Evolutionary conservation across 1,140 invertebrate species (phyloP).

Genomic region (Anagrus nilaparvatae): DNA sequence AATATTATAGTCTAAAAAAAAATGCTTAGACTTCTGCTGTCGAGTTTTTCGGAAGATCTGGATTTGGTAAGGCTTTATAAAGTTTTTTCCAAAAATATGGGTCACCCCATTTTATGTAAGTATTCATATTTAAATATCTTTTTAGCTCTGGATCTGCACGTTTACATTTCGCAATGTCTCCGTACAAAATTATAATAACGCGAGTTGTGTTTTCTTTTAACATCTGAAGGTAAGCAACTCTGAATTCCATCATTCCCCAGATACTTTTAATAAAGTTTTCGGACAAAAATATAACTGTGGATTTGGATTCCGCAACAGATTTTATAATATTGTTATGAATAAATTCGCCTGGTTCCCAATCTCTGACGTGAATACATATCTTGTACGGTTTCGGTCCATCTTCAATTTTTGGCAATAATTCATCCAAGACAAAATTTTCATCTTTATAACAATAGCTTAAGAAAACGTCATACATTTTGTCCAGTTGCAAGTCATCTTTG

Average conservation of each 20-base stretch:
- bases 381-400: constrained; percentile 47
- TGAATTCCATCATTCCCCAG: constrained; percentile 82
- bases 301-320: constrained; percentile 65
- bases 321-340: no score
- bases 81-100: constrained; percentile 81
- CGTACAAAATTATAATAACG: constrained; percentile 69
- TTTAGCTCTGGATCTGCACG: constrained; percentile 64
- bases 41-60: no score
- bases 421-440: constrained; percentile 57
- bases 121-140: constrained; percentile 74
- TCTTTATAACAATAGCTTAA: constrained; percentile 79
- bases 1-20: no score
- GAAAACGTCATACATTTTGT: constrained; percentile 78
- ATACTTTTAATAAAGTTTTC: constrained; percentile 69
- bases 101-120: constrained; percentile 76
- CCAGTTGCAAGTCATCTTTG: no score
- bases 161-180: constrained; percentile 55
- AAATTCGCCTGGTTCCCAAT: constrained; percentile 67
- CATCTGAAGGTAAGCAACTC: constrained; percentile 64
- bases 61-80: constrained; percentile 58
- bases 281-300: constrained; percentile 76
- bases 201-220: constrained; percentile 59
- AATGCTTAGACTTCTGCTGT: no score
- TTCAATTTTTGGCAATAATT: constrained; percentile 59
- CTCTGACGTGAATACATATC: constrained; percentile 69